phyloP scores from a whole-genome alignment of 2,888 invertebrate genomes.

The Yponomeuta sedellus region DNA sequence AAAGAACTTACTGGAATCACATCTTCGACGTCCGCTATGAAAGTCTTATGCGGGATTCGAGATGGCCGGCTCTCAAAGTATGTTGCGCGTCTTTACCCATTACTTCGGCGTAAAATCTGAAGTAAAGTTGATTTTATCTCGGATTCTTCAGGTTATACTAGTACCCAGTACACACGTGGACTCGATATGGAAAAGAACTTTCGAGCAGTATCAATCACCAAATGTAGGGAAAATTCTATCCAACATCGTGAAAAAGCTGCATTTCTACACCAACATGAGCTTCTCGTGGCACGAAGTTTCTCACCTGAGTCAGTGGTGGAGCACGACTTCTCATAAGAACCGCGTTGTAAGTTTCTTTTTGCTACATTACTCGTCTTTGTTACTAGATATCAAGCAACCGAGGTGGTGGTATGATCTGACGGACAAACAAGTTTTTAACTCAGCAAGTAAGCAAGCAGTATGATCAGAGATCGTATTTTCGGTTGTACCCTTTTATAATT shows the following conservation, averaged over 20 bases:
- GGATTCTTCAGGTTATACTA: constrained; percentile 48
- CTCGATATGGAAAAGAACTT: constrained; percentile 52
- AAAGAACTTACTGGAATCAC: constrained; percentile 51
- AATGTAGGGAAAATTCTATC: constrained; percentile 49
- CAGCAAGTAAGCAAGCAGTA: too few relatives aligned
- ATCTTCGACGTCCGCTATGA: constrained; percentile 61
- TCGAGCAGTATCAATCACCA: constrained; percentile 49
- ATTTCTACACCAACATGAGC: constrained; percentile 54
- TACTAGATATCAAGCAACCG: too few relatives aligned
- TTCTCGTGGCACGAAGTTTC: constrained; percentile 67
- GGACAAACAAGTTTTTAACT: too few relatives aligned
- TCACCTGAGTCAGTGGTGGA: constrained; percentile 64
- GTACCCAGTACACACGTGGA: constrained; percentile 54
- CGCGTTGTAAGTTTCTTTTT: constrained; percentile 39
- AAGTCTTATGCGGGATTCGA: constrained; percentile 53
- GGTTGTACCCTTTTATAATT: too few relatives aligned
- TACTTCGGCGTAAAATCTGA: background rate
- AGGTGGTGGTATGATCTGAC: too few relatives aligned
- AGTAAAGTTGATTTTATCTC: background rate
- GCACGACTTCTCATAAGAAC: constrained; percentile 42
- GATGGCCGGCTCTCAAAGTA: constrained; percentile 63
- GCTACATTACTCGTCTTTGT: too few relatives aligned
- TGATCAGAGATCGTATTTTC: too few relatives aligned
- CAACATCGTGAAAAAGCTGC: constrained; percentile 59
- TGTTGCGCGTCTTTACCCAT: constrained; percentile 14